Base-by-base conservation (phyloP, 2,888 invertebrate species). In the Dasypolia templi region DNA sequence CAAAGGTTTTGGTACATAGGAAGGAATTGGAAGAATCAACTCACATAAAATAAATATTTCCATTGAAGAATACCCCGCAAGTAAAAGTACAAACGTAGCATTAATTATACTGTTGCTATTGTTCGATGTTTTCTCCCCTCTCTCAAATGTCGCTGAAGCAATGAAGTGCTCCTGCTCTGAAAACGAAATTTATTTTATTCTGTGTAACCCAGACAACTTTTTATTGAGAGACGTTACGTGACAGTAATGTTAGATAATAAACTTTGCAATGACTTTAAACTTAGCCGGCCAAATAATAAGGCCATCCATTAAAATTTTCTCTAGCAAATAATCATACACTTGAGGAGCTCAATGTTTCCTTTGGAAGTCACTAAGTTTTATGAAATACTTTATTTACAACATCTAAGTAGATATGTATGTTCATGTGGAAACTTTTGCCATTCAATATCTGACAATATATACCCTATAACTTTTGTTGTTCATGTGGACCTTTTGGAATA, bases 401-500 rank as follows among this genome's bases (percentile, higher is more conserved):
- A 66, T 63, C 39, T 17, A 17, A 56, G 39, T 55, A 55, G 26
- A 58, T 63, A 77, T 65, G 5, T 62, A 46, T 17, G 51, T 69
- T 76, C 49, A 51, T 49, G 19, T 55, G 49, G n/a, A 75, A 69
- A 82, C 64, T 61, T 76, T 69, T 51, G 11, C 53, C 39, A 53
- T 59, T 51, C 61, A 65, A 75, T 76, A 42, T 64, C 61, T 73
- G 44, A 79, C 62, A 79, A 62, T 79, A 51, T 44, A 51, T 55
- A 35, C 49, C 35, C 22, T 44, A 42, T 56, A 77, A 77, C 81
- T 68, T 67, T 68, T 56, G 49, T 68, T 51, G 49, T 61, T 66
- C 44, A 76, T 76, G 68, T 59, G 66, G 77, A 77, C 79, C 77
- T 79, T 67, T 63, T n/a, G n/a, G n/a, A n/a, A n/a, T n/a, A n/a